These are phyloP conservation scores for Conomelus anceps DNA, from an alignment of 2,888 invertebrate genomes.

Conservation along the genomic window DNA sequence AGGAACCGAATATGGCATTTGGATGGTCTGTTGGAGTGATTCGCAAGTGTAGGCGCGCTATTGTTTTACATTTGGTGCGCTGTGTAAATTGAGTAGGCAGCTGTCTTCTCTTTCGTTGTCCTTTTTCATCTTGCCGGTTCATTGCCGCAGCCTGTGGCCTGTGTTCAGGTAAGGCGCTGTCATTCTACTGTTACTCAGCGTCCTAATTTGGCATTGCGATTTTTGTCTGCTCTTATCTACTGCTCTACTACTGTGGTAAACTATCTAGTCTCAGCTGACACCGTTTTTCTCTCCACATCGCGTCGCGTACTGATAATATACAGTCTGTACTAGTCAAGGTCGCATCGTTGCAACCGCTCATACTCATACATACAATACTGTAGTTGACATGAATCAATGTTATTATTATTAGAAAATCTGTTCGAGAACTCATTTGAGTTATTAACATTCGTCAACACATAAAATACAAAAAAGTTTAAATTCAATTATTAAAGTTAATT, in stretches of 20 bases:
- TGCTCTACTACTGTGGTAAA: background rate
- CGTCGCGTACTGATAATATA: background rate
- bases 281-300: background rate
- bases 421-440: too few relatives aligned
- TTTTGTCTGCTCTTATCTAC: background rate
- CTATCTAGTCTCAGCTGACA: background rate
- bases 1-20: background rate
- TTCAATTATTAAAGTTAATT: too few relatives aligned
- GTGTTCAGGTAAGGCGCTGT: too few relatives aligned
- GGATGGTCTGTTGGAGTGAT: background rate
- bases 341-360: background rate
- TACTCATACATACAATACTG: too few relatives aligned
- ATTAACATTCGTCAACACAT: too few relatives aligned
- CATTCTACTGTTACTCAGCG: background rate
- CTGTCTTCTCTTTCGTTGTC: background rate
- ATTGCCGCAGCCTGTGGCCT: background rate
- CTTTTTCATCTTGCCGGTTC: background rate
- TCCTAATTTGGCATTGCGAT: background rate
- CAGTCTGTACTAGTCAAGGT: background rate
- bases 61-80: background rate
- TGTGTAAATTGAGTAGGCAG: background rate
- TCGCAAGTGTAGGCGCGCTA: background rate
- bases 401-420: too few relatives aligned
- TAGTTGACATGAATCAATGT: too few relatives aligned
- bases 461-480: too few relatives aligned